phyloP scores from a whole-genome alignment of 92 coral and sea anemone genomes.

The Desmophyllum pertusum region DNA sequence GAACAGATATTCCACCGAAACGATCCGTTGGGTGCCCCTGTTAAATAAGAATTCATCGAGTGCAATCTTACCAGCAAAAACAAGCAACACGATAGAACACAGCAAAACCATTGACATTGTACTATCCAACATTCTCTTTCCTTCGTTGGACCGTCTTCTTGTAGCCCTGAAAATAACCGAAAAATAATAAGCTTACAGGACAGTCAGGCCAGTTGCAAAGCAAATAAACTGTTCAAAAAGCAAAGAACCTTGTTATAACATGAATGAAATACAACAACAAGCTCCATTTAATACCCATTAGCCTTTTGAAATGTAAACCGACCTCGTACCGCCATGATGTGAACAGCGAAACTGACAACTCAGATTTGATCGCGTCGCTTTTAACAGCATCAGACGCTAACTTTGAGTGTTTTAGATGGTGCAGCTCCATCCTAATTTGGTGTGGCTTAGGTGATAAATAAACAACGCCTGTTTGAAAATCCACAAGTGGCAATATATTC shows the following conservation, averaged over 20 bases:
- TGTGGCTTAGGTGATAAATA: slow-evolving; percentile 46
- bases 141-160: slow-evolving; percentile 1
- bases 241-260: not conserved
- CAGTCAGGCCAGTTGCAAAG: not conserved
- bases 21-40: no score
- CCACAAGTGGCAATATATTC: slow-evolving; percentile 11
- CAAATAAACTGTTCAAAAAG: not conserved
- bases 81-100: not conserved
- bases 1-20: no score
- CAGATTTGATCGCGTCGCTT: slow-evolving; percentile 8
- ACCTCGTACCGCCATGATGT: not conserved
- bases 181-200: not conserved
- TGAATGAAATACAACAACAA: not conserved
- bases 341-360: not conserved
- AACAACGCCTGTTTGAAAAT: slow-evolving; percentile 34
- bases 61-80: slow-evolving; percentile 27
- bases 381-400: not conserved
- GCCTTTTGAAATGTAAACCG: not conserved
- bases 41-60: no score
- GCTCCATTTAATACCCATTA: not conserved
- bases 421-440: slow-evolving; percentile 20
- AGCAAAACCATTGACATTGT: not conserved
- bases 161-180: not conserved
- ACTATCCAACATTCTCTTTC: not conserved
- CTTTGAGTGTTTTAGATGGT: not conserved